Base-by-base conservation (phyloP, 2,113 vertebrate species). In the Phainopepla nitens region DNA sequence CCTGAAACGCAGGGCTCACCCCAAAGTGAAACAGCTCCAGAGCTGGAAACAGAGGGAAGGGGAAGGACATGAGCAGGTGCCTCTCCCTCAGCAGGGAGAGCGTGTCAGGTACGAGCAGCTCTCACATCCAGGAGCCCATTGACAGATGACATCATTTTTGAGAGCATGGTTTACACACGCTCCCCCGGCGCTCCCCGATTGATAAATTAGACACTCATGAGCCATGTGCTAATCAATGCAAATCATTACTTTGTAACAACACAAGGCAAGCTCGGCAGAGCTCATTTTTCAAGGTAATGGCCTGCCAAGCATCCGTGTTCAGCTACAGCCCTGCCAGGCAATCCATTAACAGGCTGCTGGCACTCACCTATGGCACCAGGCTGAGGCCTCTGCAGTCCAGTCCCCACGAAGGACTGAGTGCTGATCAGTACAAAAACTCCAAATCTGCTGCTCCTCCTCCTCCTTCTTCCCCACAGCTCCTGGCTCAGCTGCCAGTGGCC, bases 251-350 rank as follows among this genome's bases (percentile, higher is more conserved):
- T 96, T 97, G 96, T 95, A 95, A 94, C 95, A 96, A 96, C 96
- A 97, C 97, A 85, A 90, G 95, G 93, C 88, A 68, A 76, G 95
- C 96, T 91, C 49, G 9, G 81, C 95, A 90, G 78, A 95, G 94
- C 96, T 97, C 95, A 91, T 97, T 97, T 97, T 96, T 97, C 97
- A 97, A 96, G 95, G 96, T 97, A 96, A 97, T 94, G 64, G 96
- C 89, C 96, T 97, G 97, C 96, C 96, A 97, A 95, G 90, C 65
- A 83, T 83, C 89, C 70, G 41, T 28, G 65, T 68, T 95, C 86
- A 92, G 92, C 93, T 61, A 3, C 4, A 93, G 82, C 79, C 54
- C 58, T 95, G 96, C 97, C 96, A 97, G 88, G 75, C 2, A 3
- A 79, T 93, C 95, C 73, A 82, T 95, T 94, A 94, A 15, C 3